phyloP scores from a whole-genome alignment of 2,797 vertebrate genomes.

The Cynodonichthys magdalenae region DNA sequence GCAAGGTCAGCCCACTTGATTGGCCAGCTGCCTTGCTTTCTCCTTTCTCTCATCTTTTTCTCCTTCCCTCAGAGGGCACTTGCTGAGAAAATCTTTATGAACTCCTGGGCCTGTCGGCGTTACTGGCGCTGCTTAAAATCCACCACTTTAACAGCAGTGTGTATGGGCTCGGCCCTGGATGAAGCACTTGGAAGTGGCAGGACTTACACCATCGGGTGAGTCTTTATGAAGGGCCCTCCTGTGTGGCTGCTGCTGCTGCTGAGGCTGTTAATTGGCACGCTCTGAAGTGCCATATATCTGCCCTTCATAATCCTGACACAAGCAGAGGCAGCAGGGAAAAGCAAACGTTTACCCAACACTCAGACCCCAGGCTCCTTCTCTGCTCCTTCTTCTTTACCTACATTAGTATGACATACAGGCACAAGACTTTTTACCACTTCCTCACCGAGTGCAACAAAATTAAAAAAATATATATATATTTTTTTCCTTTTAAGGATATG shows the following conservation, averaged over 20 bases:
- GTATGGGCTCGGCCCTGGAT: constrained; percentile 72
- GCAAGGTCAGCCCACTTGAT: constrained; percentile 70
- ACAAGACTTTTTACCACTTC: constrained; percentile 13
- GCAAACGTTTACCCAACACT: constrained; percentile 76
- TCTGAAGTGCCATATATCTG: constrained; percentile 81
- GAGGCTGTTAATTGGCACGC: constrained; percentile 83
- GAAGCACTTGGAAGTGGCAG: constrained; percentile 75
- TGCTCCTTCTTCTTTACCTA: constrained; percentile 20
- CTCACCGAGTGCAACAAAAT: constrained; percentile 34
- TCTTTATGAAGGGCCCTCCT: constrained; percentile 81
- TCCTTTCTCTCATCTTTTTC: constrained; percentile 56
- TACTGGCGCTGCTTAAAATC: constrained; percentile 73
- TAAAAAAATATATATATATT: neutral
- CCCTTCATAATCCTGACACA: constrained; percentile 80
- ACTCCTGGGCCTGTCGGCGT: constrained; percentile 74
- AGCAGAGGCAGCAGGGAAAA: constrained; percentile 68
- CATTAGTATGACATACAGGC: constrained; percentile 17
- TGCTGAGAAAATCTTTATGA: constrained; percentile 83
- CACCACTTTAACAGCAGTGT: constrained; percentile 82
- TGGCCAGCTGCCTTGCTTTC: constrained; percentile 51
- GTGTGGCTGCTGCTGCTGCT: constrained; percentile 71
- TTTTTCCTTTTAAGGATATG: no score
- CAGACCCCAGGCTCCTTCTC: constrained; percentile 35
- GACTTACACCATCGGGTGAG: constrained; percentile 78
- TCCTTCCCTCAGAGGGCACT: constrained; percentile 77